Percentiles rank a stretch among this genome's conserved stretches.
Evolutionary conservation across 2,797 vertebrate genomes (phyloP).

Genomic region (Sebastes iracundus): DNA sequence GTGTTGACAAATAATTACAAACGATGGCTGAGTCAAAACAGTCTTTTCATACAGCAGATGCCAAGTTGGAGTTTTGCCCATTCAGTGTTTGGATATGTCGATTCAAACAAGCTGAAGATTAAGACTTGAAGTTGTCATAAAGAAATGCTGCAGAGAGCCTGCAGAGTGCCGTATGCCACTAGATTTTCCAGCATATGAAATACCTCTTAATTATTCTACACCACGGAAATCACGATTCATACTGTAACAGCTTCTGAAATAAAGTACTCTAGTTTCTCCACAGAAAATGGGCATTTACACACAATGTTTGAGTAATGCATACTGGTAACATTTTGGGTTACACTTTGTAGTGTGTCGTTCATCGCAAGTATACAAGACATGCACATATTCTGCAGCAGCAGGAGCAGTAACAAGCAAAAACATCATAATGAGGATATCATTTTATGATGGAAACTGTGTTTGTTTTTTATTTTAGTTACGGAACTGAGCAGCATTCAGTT

Average conservation of each 20-base stretch:
- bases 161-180: not conserved
- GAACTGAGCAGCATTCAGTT: not conserved
- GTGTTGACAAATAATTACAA: not conserved
- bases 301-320: not conserved
- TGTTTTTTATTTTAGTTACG: not conserved
- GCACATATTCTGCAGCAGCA: not conserved
- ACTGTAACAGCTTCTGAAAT: not conserved
- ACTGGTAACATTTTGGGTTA: not conserved
- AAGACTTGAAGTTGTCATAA: not conserved
- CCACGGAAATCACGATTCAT: not conserved
- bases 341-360: not conserved
- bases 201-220: not conserved
- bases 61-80: not conserved
- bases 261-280: not conserved
- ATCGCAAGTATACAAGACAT: not conserved
- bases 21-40: not conserved
- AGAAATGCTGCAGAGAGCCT: not conserved
- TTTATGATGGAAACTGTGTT: not conserved
- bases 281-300: not conserved
- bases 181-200: not conserved
- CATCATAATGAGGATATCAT: not conserved
- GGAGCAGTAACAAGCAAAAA: not conserved
- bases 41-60: not conserved
- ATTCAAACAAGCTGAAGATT: not conserved
- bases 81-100: not conserved